Percentiles rank a stretch among this genome's conserved stretches.
Conservation (phyloP, 2,797 vertebrate species). For the Neosilurus mollespiculum region DNA sequence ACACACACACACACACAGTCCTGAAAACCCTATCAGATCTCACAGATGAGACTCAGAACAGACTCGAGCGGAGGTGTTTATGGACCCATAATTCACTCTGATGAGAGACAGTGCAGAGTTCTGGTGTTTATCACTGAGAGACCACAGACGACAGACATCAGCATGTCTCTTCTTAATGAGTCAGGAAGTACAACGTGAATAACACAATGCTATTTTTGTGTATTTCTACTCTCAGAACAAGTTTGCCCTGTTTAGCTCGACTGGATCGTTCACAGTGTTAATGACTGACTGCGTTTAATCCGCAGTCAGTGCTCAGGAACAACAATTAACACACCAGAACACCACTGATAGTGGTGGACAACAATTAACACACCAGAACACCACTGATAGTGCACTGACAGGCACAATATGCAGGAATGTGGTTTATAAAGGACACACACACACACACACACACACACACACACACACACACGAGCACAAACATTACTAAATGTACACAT, state of each 20-base stretch:
- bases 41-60: not conserved
- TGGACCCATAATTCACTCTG: slow-evolving; percentile 24
- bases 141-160: slow-evolving; percentile 1
- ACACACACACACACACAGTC: not conserved
- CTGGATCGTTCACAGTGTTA: not conserved
- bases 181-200: not conserved
- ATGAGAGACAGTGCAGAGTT: slow-evolving; percentile 30
- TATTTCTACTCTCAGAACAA: not conserved
- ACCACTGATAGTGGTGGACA: not conserved
- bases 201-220: not conserved
- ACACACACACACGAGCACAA: not conserved
- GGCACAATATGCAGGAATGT: not conserved
- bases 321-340: slow-evolving; percentile 1
- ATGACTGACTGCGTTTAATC: not conserved
- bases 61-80: slow-evolving; percentile 21
- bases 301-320: not conserved
- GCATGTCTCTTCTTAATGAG: not conserved
- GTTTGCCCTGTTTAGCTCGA: not conserved
- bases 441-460: slow-evolving; percentile 22
- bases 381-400: not conserved
- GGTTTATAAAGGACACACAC: slow-evolving; percentile 10
- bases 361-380: slow-evolving; percentile 14
- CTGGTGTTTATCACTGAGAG: slow-evolving; percentile 32
- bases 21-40: not conserved
- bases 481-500: no score